Percentiles rank a stretch among this genome's conserved stretches.
Evolutionary conservation across 2,888 invertebrate species (phyloP).

Genomic region (Hofmannophila pseudospretella): DNA sequence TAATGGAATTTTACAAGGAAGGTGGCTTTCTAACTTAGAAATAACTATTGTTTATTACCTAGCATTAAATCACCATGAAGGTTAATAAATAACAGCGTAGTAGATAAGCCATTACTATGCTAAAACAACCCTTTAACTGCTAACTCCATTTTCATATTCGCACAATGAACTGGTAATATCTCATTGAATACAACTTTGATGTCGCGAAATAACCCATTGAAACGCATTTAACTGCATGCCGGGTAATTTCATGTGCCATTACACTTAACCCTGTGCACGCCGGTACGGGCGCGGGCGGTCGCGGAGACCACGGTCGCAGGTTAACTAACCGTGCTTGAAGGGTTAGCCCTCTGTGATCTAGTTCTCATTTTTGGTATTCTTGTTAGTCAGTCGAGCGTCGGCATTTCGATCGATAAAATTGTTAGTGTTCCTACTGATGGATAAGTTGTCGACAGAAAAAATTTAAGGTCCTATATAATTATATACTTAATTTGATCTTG

Average conservation of each 20-base stretch:
- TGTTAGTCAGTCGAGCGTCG: constrained; percentile 41
- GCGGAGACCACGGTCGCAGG: constrained; percentile 19
- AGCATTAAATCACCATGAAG: too few relatives aligned
- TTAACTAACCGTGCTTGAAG: constrained; percentile 69
- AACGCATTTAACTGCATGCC: constrained; percentile 48
- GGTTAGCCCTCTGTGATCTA: constrained; percentile 59
- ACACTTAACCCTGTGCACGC: constrained; percentile 32
- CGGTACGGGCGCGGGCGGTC: constrained; percentile 11
- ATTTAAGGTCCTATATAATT: too few relatives aligned
- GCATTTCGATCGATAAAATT: too few relatives aligned
- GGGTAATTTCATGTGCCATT: constrained; percentile 65
- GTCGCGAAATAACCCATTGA: constrained; percentile 45
- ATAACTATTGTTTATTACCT: too few relatives aligned
- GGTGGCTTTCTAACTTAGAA: too few relatives aligned
- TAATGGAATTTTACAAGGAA: too few relatives aligned
- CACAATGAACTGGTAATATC: background rate
- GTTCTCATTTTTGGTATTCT: constrained; percentile 59
- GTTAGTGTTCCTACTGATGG: too few relatives aligned
- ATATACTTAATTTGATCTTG: too few relatives aligned
- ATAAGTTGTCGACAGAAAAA: too few relatives aligned
- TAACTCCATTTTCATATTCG: background rate
- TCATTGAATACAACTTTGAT: constrained; percentile 34
- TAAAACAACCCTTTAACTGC: background rate
- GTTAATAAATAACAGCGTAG: too few relatives aligned
- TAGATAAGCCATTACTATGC: too few relatives aligned